Base-by-base conservation (phyloP, 2,113 vertebrate genomes). In the Gymnobelideus leadbeateri region DNA sequence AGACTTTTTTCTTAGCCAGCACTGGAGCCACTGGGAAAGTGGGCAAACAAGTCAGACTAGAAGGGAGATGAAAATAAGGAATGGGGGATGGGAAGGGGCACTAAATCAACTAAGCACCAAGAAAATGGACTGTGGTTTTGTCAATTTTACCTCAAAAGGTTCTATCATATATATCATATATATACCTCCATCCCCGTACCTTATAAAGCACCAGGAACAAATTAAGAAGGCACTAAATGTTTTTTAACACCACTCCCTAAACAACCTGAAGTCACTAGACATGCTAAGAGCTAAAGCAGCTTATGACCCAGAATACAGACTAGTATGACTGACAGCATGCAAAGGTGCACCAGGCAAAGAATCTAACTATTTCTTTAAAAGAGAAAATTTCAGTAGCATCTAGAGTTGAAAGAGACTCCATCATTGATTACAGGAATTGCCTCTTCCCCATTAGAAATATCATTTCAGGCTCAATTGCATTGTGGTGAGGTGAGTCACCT, bases 381-480 rank as follows among this genome's bases (percentile, higher is more conserved):
- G 8, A 61, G 23, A 50, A 89, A 90, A 61, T 49, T 16, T 43
- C 43, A 2, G 16, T 47, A 8, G 46, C 24, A 51, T 50, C 4
- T 49, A 26, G 25, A 28, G 43, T 0, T 8, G 24, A 10, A 28
- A 31, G 19, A 43, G 6, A 14, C 43, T 28, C 14, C 8, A 12
- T 47, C 14, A 0, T 51, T 0, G 0, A 43, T 8, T 16, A 24
- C 14, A 0, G 49, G 31, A 89, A 52, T 23, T 7, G 55, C 7
- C 61, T n/a, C 61, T 12, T 52, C 14, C 23, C 25, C 50, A 2
- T 9, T 37, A 47, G 68, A 28, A 89, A 57, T 51, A 0, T 12
- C 49, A 8, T 77, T 43, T 84, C 1, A 0, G 3, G 51, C 24
- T 90, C 89, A 51, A 51, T 14, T 25, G 49, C 47, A 90, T 0